These are phyloP conservation scores for Nannoperca obscura DNA, from an alignment of 2,797 vertebrate species.

Conservation along the genomic window DNA sequence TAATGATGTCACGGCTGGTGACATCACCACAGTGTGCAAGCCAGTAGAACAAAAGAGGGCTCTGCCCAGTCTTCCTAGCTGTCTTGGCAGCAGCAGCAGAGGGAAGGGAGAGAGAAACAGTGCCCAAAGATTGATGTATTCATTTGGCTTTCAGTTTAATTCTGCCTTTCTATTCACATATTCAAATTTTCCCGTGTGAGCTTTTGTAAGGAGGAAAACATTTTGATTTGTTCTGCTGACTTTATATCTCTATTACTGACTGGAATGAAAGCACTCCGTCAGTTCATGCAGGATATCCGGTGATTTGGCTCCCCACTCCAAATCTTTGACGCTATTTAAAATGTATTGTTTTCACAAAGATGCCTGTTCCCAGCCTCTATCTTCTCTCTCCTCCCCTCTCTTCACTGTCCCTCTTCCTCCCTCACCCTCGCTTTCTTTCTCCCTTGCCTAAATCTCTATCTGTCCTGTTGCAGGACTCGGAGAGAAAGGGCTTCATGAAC, in stretches of 20 bases:
- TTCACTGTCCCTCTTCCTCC: constrained; percentile 50
- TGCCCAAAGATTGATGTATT: constrained; percentile 76
- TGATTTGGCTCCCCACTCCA: constrained; percentile 81
- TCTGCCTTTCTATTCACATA: constrained; percentile 78
- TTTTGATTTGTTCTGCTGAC: constrained; percentile 85
- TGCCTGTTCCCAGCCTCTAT: constrained; percentile 76
- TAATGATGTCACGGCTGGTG: constrained; percentile 80
- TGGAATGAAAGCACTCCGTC: constrained; percentile 76
- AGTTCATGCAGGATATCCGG: constrained; percentile 79
- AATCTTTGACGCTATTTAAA: constrained; percentile 82
- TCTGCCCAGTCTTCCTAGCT: constrained; percentile 67
- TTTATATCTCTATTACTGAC: constrained; percentile 84
- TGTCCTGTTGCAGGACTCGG: constrained; percentile 91
- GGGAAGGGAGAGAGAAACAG: constrained; percentile 28
- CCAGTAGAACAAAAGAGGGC: constrained; percentile 75
- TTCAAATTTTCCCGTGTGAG: constrained; percentile 79
- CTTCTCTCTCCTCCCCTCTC: constrained; percentile 51
- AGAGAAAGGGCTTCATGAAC: constrained; percentile 98
- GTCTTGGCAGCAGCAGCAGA: constrained; percentile 71
- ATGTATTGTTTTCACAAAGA: constrained; percentile 81
- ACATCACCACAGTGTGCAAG: constrained; percentile 81
- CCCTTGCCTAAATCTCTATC: constrained; percentile 74
- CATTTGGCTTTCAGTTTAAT: constrained; percentile 80
- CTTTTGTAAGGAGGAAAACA: constrained; percentile 78
- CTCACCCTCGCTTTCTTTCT: constrained; percentile 60